Evolutionary conservation across 2,797 vertebrate genomes (phyloP).

Genomic region (Furcifer pardalis): DNA sequence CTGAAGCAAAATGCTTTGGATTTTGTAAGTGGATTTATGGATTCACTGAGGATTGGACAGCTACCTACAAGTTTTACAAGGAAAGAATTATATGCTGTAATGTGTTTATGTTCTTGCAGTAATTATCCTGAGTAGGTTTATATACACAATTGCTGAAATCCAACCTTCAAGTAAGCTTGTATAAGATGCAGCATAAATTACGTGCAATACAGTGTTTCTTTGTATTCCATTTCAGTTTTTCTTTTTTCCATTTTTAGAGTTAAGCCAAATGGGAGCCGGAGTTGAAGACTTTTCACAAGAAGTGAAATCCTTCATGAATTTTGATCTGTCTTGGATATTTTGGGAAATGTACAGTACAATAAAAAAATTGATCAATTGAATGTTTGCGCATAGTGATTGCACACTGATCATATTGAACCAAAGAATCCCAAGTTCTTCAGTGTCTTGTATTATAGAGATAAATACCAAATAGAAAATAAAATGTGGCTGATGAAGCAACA

Average conservation of each 20-base stretch:
- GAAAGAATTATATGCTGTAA: too few relatives aligned
- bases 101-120: neutral
- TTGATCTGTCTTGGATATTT: neutral
- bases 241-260: constrained; percentile 4
- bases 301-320: neutral
- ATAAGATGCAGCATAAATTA: neutral
- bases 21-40: too few relatives aligned
- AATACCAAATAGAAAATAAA: neutral
- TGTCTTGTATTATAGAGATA: too few relatives aligned
- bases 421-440: too few relatives aligned
- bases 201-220: neutral
- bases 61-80: too few relatives aligned
- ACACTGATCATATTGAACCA: neutral
- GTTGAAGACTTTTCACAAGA: neutral
- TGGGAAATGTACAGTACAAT: neutral
- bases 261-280: neutral
- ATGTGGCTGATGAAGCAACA: neutral
- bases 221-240: neutral
- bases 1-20: too few relatives aligned
- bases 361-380: neutral
- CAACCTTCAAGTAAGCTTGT: neutral
- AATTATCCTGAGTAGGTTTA: neutral
- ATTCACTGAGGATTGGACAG: too few relatives aligned
- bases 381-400: neutral
- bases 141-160: neutral